Percentiles rank a stretch among this genome's conserved stretches.
Conservation (phyloP, 2,113 vertebrate species). For the Etheostoma cragini region DNA sequence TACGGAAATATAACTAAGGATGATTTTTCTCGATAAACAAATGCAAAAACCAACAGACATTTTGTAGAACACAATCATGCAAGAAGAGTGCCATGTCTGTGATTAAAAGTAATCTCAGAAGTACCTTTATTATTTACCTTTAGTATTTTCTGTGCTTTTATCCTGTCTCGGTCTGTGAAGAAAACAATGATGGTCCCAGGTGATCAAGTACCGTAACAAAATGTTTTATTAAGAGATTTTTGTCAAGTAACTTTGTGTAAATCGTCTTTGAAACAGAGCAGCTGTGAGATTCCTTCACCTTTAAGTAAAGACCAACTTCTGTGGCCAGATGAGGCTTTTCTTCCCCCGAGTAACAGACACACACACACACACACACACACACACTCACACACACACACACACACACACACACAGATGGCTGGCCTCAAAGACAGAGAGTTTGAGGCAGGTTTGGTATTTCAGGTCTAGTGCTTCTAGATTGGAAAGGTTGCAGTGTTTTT, state of each 20-base stretch:
- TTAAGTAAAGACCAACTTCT: constrained; percentile 24
- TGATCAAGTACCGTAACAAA: constrained; percentile 3
- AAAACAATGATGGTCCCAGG: constrained; percentile 12
- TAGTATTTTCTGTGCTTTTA: not conserved
- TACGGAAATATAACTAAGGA: not conserved
- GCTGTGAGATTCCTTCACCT: constrained; percentile 32
- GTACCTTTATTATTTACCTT: no score
- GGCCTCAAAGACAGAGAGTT: constrained; percentile 36
- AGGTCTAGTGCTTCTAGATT: constrained; percentile 61
- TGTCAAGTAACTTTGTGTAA: constrained; percentile 10
- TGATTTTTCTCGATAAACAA: not conserved
- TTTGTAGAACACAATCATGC: not conserved
- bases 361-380: constrained; percentile 30
- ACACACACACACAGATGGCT: constrained; percentile 4
- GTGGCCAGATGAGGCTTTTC: constrained; percentile 46
- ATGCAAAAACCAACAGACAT: not conserved
- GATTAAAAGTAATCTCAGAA: not conserved
- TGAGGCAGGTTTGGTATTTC: constrained; percentile 59
- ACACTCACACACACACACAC: constrained; percentile 29
- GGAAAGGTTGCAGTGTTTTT: constrained; percentile 61
- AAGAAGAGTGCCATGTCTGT: not conserved
- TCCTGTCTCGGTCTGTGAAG: not conserved
- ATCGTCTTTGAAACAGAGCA: constrained; percentile 35
- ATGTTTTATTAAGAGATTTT: constrained; percentile 22
- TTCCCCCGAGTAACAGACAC: constrained; percentile 10